Base-by-base conservation (phyloP, 2,888 invertebrate genomes). In the Drosophila neonasuta region DNA sequence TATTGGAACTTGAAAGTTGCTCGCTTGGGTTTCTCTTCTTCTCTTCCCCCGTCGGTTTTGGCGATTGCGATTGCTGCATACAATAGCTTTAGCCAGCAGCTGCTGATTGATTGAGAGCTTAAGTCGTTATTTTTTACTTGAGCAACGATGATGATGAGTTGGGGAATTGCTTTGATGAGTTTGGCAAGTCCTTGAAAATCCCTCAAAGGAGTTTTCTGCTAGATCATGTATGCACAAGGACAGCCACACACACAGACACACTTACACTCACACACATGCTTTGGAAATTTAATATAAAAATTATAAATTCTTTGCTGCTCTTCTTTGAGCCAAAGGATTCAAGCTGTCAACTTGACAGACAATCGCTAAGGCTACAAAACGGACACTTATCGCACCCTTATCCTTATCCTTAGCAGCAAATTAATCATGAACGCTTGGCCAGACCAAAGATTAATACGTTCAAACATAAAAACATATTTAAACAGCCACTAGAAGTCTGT, bases 71-170 rank as follows among this genome's bases (percentile, higher is more conserved):
- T 15, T 41, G 39, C 7, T 10, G 52, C 68, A 60, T 71, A 77
- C 83, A 80, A 85, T 85, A 79, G 83, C 64, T 74, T 85, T 79
- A 72, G 74, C 78, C 69, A 74, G 78, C 86, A 74, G 78, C 86
- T 77, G 83, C 80, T 85, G 86, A 80, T 82, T 80, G 83, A 85
- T 80, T 79, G 80, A 80, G 77, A 68, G 73, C 68, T 75, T 65
- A 62, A 59, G 50, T 71, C 57, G 54, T 63, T 74, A 63, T 75
- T 66, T 71, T 42, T 36, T 58, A 54, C 54, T 49, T 36, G 17
- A 56, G 51, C 42, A 41, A n/a, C 32, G 50, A 36, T 15, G 17
- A 57, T 65, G 65, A 66, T 71, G 75, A 74, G 56, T 62, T 65
- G 71, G 36, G 66, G 52, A 66, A 62, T 71, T 48, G 61, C 49